Evolutionary conservation across 2,113 vertebrate species (phyloP), one percentile per base, ranked within the genome.

Genomic region (Agelaius phoeniceus): DNA sequence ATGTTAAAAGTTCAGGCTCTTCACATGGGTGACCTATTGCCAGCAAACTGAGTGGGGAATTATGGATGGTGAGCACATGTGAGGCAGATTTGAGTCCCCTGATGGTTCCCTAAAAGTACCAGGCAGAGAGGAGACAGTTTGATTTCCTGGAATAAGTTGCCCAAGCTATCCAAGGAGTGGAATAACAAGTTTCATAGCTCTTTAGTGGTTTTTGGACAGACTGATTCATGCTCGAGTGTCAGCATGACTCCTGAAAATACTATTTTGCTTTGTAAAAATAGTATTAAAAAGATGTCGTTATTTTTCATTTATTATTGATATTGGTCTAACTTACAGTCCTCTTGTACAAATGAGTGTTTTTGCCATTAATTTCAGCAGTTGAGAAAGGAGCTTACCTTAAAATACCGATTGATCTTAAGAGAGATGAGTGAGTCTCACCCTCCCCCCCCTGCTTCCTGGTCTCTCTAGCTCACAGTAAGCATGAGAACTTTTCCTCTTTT

Each of bases 221-320:
- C 82, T 88, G 79, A 94, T 90, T 88, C 81, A 49, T 77, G 57
- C 65, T 88, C 0, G 0, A 74, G 75, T 90, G 65, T 89, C 84
- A 92, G 85, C 31, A 17, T 62, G 85, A 54, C 83, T 94, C 93
- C 73, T 89, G 92, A 93, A 96, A 89, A 92, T 52, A 62, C 49
- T 15, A 52, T 77, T 85, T 91, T 95, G 41, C 52, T 82, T 81
- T 78, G 79, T 79, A 78, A 91, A 94, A 92, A 68, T 46, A 91
- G 37, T 76, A 67, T 58, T 84, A 59, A 81, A 91, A 84, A 59
- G 6, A 63, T 33, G 35, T 57, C 9, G 4, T 73, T 82, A 63
- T 85, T 94, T 93, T 88, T 94, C 44, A 61, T 86, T 71, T 89
- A 28, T 89, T 79, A 61, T 41, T 48, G 62, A 13, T 84, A 27